Evolutionary conservation across 2,888 invertebrate species (phyloP).

Genomic region (Podotricha telesiphe): DNA sequence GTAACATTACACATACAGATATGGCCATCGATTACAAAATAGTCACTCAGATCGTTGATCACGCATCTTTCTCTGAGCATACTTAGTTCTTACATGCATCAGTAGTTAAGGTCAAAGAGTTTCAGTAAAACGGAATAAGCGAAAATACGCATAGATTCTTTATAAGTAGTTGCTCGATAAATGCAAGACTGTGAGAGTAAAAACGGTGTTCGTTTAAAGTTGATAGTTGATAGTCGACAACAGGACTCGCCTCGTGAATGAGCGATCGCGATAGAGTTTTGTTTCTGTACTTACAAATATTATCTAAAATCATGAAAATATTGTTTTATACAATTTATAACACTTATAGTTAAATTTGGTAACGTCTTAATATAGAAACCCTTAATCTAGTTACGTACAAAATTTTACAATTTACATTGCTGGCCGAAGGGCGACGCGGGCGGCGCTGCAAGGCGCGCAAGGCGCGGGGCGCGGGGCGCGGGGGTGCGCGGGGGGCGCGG

Average conservation of each 20-base stretch:
- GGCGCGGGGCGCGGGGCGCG: not conserved
- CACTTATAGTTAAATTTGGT: slow-evolving; percentile 57
- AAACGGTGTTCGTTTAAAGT: too few relatives aligned
- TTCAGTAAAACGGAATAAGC: slow-evolving; percentile 5
- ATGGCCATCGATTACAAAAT: slow-evolving; percentile 54
- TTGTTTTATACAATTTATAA: slow-evolving; percentile 56
- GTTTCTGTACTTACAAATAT: slow-evolving; percentile 23
- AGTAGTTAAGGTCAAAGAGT: not conserved
- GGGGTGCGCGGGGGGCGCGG: slow-evolving; percentile 31
- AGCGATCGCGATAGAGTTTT: not conserved
- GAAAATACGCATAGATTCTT: not conserved
- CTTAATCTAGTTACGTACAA: slow-evolving; percentile 51
- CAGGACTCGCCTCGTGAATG: too few relatives aligned
- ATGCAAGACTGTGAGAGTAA: too few relatives aligned
- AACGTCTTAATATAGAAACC: slow-evolving; percentile 50
- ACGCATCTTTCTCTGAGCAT: slow-evolving; percentile 33
- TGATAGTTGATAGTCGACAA: too few relatives aligned
- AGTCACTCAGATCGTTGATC: slow-evolving; percentile 57
- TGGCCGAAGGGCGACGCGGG: too few relatives aligned
- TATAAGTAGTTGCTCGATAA: not conserved
- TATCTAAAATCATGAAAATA: slow-evolving; percentile 48
- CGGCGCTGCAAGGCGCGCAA: slow-evolving; percentile 16
- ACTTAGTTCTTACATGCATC: slow-evolving; percentile 7
- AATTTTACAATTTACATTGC: slow-evolving; percentile 60
- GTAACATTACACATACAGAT: slow-evolving; percentile 19